Percentiles rank a stretch among this genome's conserved stretches.
These are phyloP conservation scores for Phymastichus coffea DNA, from an alignment of 1,140 invertebrate genomes.

Conservation along the genomic window DNA sequence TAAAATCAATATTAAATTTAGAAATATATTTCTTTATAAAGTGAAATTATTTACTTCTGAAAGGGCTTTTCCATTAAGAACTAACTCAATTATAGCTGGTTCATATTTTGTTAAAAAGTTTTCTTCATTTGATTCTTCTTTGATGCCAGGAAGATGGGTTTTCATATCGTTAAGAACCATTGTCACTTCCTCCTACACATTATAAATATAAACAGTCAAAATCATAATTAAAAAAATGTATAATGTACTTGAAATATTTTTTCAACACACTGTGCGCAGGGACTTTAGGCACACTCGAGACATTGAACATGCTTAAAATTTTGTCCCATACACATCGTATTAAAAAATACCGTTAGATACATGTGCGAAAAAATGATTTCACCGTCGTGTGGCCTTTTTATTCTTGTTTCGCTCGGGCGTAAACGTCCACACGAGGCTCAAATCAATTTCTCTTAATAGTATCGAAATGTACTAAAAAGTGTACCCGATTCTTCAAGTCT, in stretches of 20 bases:
- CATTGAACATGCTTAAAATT: too few species aligned
- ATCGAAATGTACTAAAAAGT: too few species aligned
- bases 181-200: slow-evolving; percentile 11
- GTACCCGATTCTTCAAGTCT: slow-evolving; percentile 8
- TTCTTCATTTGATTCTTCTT: background rate
- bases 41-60: slow-evolving; percentile 14
- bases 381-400: too few species aligned
- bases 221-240: background rate
- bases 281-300: too few species aligned
- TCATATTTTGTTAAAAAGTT: slow-evolving; percentile 23
- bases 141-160: background rate
- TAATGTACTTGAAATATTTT: background rate
- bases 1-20: background rate
- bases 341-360: too few species aligned
- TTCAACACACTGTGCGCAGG: too few species aligned
- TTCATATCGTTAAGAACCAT: slow-evolving; percentile 11
- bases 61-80: slow-evolving; percentile 16
- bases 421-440: too few species aligned
- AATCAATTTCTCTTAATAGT: too few species aligned
- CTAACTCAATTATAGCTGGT: slow-evolving; percentile 12
- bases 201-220: background rate
- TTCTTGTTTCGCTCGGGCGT: too few species aligned
- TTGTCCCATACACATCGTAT: background rate
- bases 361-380: too few species aligned
- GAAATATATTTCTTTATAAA: too few species aligned